These are phyloP conservation scores for Cephus sareptanus DNA, from an alignment of 2,888 invertebrate genomes.

Conservation along the genomic window DNA sequence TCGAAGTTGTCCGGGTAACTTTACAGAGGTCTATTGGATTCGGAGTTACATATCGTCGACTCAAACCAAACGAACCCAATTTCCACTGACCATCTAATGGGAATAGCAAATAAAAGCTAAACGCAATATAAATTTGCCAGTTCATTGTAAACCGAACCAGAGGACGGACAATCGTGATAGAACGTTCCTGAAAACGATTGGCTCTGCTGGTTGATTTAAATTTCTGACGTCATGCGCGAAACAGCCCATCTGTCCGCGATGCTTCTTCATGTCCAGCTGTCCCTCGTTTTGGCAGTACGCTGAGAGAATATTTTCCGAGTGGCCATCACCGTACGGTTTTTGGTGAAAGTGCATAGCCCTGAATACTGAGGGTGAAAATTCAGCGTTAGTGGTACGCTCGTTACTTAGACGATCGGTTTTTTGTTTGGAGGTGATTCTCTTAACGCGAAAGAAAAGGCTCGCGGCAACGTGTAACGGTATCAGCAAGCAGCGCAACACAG, in stretches of 20 bases:
- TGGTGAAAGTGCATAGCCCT: neutral
- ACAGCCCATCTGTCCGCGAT: constrained; percentile 22
- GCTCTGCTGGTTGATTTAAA: constrained; percentile 21
- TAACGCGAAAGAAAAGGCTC: constrained; percentile 13
- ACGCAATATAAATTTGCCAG: neutral
- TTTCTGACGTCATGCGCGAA: constrained; percentile 29
- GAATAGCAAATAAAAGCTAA: neutral
- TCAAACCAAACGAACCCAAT: neutral
- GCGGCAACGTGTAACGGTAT: constrained; percentile 49
- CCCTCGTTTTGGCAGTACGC: constrained; percentile 23
- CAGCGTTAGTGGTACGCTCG: neutral
- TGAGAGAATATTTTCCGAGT: neutral
- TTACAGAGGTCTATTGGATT: neutral
- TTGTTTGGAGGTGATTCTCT: constrained; percentile 22
- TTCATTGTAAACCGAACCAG: neutral
- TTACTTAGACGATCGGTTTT: neutral
- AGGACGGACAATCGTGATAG: neutral
- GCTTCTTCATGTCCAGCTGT: constrained; percentile 28
- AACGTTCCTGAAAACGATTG: constrained; percentile 17
- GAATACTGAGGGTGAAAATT: neutral
- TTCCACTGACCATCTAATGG: neutral
- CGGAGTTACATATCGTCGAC: neutral
- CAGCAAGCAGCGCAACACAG: constrained; percentile 30
- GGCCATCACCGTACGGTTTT: constrained; percentile 12
- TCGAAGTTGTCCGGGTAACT: no score